phyloP scores from a whole-genome alignment of 2,113 vertebrate species.

The Daboia siamensis region DNA sequence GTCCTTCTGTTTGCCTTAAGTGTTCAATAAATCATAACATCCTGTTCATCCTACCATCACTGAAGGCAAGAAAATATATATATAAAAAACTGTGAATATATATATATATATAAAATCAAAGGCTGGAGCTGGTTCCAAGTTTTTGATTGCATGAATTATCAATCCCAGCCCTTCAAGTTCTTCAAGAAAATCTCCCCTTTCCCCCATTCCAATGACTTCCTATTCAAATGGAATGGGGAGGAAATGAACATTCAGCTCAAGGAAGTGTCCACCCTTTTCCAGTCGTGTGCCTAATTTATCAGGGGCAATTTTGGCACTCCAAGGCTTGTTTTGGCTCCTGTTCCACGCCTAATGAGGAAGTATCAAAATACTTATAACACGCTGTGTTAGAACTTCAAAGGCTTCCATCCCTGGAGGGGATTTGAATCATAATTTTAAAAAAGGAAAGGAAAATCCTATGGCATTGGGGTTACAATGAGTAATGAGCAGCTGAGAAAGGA shows the following conservation, averaged over 20 bases:
- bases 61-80: constrained; percentile 50
- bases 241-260: constrained; percentile 80
- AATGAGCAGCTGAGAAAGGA: background rate
- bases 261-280: constrained; percentile 87
- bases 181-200: constrained; percentile 75
- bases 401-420: constrained; percentile 58
- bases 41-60: constrained; percentile 79
- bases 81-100: constrained; percentile 53
- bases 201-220: constrained; percentile 84
- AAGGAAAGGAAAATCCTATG: background rate
- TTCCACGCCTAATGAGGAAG: constrained; percentile 75
- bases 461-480: background rate
- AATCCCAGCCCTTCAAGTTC: constrained; percentile 59
- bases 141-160: constrained; percentile 70
- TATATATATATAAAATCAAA: constrained; percentile 55
- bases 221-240: constrained; percentile 82
- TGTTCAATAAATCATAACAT: constrained; percentile 87
- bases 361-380: constrained; percentile 75
- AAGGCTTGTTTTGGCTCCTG: constrained; percentile 79
- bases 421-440: constrained; percentile 38
- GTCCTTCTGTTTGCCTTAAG: constrained; percentile 76
- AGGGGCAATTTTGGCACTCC: constrained; percentile 83
- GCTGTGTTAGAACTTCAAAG: constrained; percentile 75
- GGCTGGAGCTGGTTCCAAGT: constrained; percentile 62
- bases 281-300: constrained; percentile 92